Base-by-base conservation (phyloP, 2,113 vertebrate species). In the Nansenia antarctica region DNA sequence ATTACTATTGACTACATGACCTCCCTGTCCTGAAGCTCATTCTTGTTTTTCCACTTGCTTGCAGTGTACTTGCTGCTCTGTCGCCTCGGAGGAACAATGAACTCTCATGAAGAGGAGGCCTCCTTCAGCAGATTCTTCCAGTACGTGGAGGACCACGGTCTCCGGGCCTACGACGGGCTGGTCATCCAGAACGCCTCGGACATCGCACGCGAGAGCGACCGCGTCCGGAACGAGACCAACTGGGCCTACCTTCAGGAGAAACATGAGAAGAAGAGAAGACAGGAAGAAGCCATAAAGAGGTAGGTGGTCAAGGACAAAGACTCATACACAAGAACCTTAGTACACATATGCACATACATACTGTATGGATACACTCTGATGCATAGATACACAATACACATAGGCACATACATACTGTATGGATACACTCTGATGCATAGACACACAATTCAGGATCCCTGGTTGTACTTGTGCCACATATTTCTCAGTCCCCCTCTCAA, bases 181-280 rank as follows among this genome's bases (percentile, higher is more conserved):
- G 98, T 99, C 57, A 98, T 99, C 86, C 98, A 99, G 80, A 99
- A 99, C 5, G 98, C 98, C 30, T 98, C 96, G 0, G 98, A 99
- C 89, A 99, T 99, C 60, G 95, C 96, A 73, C 91, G 98, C 52
- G 98, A 99, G 88, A 98, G 95, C 3, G 96, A 99, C 84, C 95
- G 97, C 53, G 80, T 98, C 73, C 94, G 97, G 67, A 96, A 96
- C 74, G 95, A 98, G 86, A 94, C 94, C 54, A 96, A 97, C 81
- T 91, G 95, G 93, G 92, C 94, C 62, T 98, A 98, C 87, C 86
- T 97, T 79, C 96, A 97, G 88, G 96, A 99, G 72, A 97, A 98
- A 87, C 94, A 94, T 69, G 94, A 96, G 86, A 98, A 98, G 85
- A 94, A 96, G 37, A 93, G 94, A 63, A 92, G 95, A 34, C 96